Percentiles rank a stretch among this genome's conserved stretches.
These are phyloP conservation scores for Colletes collaris DNA, from an alignment of 2,888 invertebrate genomes.

Conservation along the genomic window DNA sequence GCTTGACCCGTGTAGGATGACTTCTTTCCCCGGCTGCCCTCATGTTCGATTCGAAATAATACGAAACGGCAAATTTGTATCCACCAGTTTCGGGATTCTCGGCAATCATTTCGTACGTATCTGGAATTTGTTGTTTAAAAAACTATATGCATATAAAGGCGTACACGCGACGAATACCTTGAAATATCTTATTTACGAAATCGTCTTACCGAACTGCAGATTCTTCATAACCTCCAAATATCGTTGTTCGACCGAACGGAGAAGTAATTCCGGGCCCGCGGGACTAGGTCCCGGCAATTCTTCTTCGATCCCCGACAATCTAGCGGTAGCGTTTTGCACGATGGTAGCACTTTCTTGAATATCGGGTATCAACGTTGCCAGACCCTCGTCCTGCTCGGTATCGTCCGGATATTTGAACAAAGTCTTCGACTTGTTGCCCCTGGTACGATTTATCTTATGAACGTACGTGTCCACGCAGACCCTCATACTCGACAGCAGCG, in stretches of 20 bases:
- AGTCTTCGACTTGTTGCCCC: constrained; percentile 75
- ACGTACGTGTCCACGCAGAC: constrained; percentile 96
- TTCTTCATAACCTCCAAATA: constrained; percentile 95
- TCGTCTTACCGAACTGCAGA: constrained; percentile 91
- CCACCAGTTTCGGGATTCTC: constrained; percentile 90
- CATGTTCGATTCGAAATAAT: constrained; percentile 95
- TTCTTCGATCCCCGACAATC: constrained; percentile 73
- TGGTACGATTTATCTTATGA: constrained; percentile 87
- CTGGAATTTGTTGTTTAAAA: constrained; percentile 82
- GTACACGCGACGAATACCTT: background rate
- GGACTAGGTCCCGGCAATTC: constrained; percentile 80
- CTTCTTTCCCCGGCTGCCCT: constrained; percentile 93
- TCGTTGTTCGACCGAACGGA: constrained; percentile 88
- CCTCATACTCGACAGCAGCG: constrained; percentile 93
- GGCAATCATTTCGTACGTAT: constrained; percentile 95
- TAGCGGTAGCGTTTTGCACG: constrained; percentile 83
- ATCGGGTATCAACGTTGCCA: constrained; percentile 94
- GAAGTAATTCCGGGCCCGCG: constrained; percentile 83
- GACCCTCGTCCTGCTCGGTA: constrained; percentile 94
- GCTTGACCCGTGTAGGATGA: constrained; percentile 93
- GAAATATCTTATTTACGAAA: background rate
- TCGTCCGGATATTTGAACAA: constrained; percentile 84
- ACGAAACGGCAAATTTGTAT: constrained; percentile 93
- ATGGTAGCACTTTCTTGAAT: constrained; percentile 89
- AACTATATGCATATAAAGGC: background rate